A percentile compares a stretch with the other conserved stretches of the same genome.
Conservation (phyloP, 1,140 invertebrate species). For the Babylonia areolata region DNA sequence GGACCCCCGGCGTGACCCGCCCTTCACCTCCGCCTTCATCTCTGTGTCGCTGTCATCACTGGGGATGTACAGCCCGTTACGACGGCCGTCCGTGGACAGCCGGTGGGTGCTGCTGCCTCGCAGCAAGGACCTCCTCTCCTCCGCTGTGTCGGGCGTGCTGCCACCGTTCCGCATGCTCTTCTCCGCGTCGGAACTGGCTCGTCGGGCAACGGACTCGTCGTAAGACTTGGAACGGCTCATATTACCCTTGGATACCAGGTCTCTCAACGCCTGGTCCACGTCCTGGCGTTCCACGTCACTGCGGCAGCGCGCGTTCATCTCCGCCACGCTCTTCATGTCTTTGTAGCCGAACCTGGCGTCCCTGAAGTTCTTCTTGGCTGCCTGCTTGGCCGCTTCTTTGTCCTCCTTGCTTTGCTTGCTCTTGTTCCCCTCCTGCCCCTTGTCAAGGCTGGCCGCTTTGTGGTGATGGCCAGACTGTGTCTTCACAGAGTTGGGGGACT, state of each 20-base stretch:
- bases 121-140: constrained; percentile 45
- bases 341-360: constrained; percentile 66
- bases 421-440: constrained; percentile 28
- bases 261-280: constrained; percentile 65
- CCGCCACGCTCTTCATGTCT: constrained; percentile 49
- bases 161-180: constrained; percentile 43
- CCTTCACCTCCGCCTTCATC: constrained; percentile 50
- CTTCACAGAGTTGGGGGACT: constrained; percentile 34
- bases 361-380: constrained; percentile 65
- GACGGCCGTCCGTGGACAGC: constrained; percentile 59
- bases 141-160: constrained; percentile 46
- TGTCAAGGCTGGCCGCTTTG: constrained; percentile 40
- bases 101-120: constrained; percentile 55
- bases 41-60: constrained; percentile 70
- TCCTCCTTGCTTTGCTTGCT: constrained; percentile 40
- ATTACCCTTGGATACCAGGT: constrained; percentile 54
- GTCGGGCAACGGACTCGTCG: constrained; percentile 66
- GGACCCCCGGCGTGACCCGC: constrained; percentile 49
- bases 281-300: constrained; percentile 69
- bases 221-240: constrained; percentile 72
- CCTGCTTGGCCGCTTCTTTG: constrained; percentile 64
- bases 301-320: constrained; percentile 52
- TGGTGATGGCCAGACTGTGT: constrained; percentile 37
- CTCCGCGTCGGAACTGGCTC: constrained; percentile 50
- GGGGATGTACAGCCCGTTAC: constrained; percentile 64